Evolutionary conservation across 2,113 vertebrate species (phyloP), one percentile per base, ranked within the genome.

Genomic region (Orthochromis indermauri): DNA sequence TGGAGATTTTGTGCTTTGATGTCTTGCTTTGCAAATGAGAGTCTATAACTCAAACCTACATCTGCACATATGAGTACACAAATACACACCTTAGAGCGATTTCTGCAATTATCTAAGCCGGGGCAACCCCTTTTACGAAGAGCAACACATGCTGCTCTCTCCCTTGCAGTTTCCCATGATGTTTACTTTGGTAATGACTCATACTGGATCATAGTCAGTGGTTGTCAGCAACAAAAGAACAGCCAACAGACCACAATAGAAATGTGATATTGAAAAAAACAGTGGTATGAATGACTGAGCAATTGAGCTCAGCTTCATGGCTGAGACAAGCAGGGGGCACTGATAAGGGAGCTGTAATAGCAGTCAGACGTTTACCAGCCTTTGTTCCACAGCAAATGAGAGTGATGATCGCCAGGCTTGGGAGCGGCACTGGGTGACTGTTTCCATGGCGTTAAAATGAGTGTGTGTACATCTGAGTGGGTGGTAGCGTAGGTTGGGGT

Each of bases 321-420:
- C 42, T 4, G 71, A 66, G 81, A 87, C 84, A 85, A 88, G 88
- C 61, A 86, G 93, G 91, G 82, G 85, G 90, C 47, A 21, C 83
- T 86, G 93, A 94, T 94, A 93, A 92, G 93, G 87, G 86, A 91
- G 90, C 87, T 26, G 88, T 68, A 91, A 92, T 94, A 92, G 91
- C 66, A 54, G 78, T 78, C 87, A 78, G 82, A 89, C 63, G 3
- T 91, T 92, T 93, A 88, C 88, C 90, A 78, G 86, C 68, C 90
- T 93, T 94, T 95, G 93, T 94, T 93, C 88, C 73, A 37, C 57
- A 9, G 91, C 84, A 92, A 92, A 95, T 88, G 89, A 93, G 85
- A 88, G 85, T 35, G 88, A 93, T 93, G 90, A 93, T 93, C 84
- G 82, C 78, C 68, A 86, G 88, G 91, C 91, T 63, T 80, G 86